These are phyloP conservation scores for Limnephilus auricula DNA, from an alignment of 2,888 invertebrate species.

Conservation along the genomic window DNA sequence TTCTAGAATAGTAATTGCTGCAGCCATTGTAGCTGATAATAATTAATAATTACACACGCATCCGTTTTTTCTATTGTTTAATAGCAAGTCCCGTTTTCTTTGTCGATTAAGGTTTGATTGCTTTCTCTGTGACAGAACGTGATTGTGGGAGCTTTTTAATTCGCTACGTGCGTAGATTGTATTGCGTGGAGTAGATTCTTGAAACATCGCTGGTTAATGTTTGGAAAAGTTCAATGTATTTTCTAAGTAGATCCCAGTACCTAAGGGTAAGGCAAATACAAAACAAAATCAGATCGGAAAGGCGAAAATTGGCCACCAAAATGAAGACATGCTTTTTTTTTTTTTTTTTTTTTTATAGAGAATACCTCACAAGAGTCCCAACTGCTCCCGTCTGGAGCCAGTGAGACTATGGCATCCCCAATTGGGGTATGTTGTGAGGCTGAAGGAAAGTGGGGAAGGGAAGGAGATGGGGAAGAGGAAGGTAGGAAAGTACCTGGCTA, in stretches of 20 bases:
- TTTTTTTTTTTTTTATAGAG: too few relatives aligned
- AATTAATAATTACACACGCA: neutral
- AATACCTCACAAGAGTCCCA: too few relatives aligned
- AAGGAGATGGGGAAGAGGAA: too few relatives aligned
- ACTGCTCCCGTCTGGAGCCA: too few relatives aligned
- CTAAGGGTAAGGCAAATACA: neutral
- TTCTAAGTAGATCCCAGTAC: neutral
- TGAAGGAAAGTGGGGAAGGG: too few relatives aligned
- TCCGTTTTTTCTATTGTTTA: neutral
- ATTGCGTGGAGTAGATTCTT: neutral
- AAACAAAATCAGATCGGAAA: neutral
- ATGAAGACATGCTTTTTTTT: too few relatives aligned
- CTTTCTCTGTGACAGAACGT: neutral
- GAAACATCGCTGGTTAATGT: neutral
- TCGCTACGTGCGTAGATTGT: neutral
- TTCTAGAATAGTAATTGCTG: neutral
- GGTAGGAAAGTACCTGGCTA: too few relatives aligned
- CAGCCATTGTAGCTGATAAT: neutral
- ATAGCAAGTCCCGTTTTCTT: neutral
- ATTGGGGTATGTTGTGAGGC: too few relatives aligned
- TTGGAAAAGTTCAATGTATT: neutral
- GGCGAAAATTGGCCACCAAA: too few relatives aligned
- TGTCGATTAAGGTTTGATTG: neutral
- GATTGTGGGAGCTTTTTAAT: neutral
- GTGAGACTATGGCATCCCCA: too few relatives aligned